phyloP scores from a whole-genome alignment of 2,888 invertebrate species.

The Nomada fabriciana region DNA sequence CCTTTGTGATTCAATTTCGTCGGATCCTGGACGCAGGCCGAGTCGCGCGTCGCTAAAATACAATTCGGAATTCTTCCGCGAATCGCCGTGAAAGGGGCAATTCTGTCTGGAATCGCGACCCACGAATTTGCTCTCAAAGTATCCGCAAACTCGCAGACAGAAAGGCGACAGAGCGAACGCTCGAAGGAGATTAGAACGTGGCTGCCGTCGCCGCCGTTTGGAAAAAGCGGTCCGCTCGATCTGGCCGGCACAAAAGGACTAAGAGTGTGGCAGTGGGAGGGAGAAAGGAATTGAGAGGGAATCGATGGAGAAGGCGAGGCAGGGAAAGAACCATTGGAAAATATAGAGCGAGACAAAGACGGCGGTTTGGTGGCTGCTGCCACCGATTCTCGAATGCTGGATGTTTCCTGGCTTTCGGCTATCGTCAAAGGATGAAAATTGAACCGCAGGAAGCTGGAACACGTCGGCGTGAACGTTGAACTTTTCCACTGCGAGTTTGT shows the following conservation, averaged over 20 bases:
- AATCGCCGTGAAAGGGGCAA: constrained; percentile 40
- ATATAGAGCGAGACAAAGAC: constrained; percentile 51
- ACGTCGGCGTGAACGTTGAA: not conserved
- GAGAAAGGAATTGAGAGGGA: constrained; percentile 1
- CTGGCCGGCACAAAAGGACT: constrained; percentile 52
- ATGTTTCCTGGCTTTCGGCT: constrained; percentile 45
- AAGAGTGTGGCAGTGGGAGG: not conserved
- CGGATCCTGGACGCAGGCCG: not conserved
- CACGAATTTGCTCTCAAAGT: constrained; percentile 56
- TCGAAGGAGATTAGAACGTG: constrained; percentile 52
- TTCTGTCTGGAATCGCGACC: constrained; percentile 52
- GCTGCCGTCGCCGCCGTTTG: constrained; percentile 23
- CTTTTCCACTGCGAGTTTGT: not conserved
- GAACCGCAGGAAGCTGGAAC: constrained; percentile 39
- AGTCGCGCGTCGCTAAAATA: constrained; percentile 11
- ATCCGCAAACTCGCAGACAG: constrained; percentile 40
- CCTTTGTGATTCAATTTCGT: constrained; percentile 32
- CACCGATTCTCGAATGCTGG: constrained; percentile 24
- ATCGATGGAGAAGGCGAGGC: not conserved
- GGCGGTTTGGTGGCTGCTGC: constrained; percentile 29
- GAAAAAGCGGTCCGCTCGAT: constrained; percentile 50
- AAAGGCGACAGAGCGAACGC: constrained; percentile 45
- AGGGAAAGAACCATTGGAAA: constrained; percentile 46
- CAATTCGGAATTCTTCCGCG: constrained; percentile 43
- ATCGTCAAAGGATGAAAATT: constrained; percentile 59